Base-by-base conservation (phyloP, 2,888 invertebrate genomes). In the Arrhopalites spinosus region DNA sequence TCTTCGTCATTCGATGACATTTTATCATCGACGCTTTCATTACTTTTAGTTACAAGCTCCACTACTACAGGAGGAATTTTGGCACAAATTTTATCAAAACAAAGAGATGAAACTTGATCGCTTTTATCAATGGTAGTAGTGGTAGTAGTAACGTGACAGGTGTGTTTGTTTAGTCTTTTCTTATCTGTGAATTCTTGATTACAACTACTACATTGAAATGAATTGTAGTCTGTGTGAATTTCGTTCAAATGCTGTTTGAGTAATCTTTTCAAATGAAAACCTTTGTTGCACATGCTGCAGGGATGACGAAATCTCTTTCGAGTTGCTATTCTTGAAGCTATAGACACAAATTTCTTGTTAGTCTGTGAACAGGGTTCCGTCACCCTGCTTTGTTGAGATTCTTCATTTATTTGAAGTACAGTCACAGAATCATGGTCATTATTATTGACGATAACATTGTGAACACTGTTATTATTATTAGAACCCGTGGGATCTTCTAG, bases 241-340 rank as follows among this genome's bases (percentile, higher is more conserved):
- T 76, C 68, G 2, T 78, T 72, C 27, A 80, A 56, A 47, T 80
- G 80, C 7, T 23, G 23, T 56, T 76, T 80, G 17, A 80, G 70
- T 17, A 69, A 25, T 29, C 71, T 74, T 50, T 80, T 78, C 3
- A 78, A 13, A 27, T 73, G 73, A 63, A 80, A 78, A 0, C 43
- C 17, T 59, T 71, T 73, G 0, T 30, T n/a, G 61, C 80, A 80
- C 0, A 66, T 25, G 11, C 78, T 75, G 67, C 80, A 80, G 7
- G 70, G 17, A 68, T 76, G 27, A 15, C 17, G 53, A 69, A 53
- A 11, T 20, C 8, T 63, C 2, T 30, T 70, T 20, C 11, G 1
- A 23, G n/a, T 43, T n/a, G 43, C n/a, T 3, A 36, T 23, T 7
- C 1, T 66, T 66, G 43, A 1, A 20, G 25, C 30, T 5, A 11